Conservation (phyloP, 2,888 invertebrate species). For the Drosophila basisetae region DNA sequence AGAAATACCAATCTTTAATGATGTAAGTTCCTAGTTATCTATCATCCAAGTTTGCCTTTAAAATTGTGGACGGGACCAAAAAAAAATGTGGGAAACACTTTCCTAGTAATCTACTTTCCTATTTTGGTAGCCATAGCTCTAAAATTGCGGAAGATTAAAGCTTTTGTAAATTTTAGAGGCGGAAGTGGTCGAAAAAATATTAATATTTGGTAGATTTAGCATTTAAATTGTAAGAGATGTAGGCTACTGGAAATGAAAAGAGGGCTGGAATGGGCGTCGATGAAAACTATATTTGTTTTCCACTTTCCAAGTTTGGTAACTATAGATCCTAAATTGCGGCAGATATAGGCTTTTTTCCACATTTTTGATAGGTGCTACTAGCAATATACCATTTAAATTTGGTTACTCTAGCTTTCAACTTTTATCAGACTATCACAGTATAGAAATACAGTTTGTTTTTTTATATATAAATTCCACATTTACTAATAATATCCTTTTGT, state of each 20-base stretch:
- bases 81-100: too few relatives aligned
- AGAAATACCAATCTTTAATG: not conserved
- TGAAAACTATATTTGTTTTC: too few relatives aligned
- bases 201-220: not conserved
- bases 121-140: too few relatives aligned
- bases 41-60: too few relatives aligned
- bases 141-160: not conserved
- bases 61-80: not conserved
- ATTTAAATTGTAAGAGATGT: not conserved
- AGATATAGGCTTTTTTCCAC: too few relatives aligned
- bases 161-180: not conserved
- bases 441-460: not conserved
- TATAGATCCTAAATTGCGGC: too few relatives aligned
- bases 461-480: not conserved
- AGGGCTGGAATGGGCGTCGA: too few relatives aligned
- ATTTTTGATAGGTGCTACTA: not conserved
- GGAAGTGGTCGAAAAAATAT: not conserved
- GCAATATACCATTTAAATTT: not conserved
- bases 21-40: not conserved
- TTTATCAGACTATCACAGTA: not conserved
- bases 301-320: too few relatives aligned
- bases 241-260: not conserved
- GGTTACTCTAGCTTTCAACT: not conserved
- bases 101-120: not conserved
- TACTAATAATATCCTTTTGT: not conserved